Evolutionary conservation across 2,888 invertebrate genomes (phyloP).

Genomic region (Cantharis lateralis): DNA sequence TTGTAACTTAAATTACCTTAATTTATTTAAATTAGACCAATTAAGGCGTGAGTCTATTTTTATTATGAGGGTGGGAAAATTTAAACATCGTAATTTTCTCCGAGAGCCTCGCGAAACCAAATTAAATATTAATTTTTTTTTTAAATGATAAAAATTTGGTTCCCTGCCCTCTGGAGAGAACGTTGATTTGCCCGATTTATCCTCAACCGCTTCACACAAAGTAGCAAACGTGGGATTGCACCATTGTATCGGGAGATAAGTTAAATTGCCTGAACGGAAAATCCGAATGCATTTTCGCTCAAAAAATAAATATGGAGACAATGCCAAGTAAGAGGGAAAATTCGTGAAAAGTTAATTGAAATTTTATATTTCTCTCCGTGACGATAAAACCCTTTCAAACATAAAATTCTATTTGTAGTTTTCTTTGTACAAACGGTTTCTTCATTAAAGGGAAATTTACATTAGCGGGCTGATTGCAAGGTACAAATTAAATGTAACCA

Average conservation of each 20-base stretch:
- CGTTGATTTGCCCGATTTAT: neutral
- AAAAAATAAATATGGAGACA: neutral
- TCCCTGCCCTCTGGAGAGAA: neutral
- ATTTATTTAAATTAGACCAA: neutral
- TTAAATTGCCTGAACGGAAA: neutral
- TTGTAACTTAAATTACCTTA: slow-evolving; percentile 1
- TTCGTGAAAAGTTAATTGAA: neutral
- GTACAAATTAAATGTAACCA: neutral
- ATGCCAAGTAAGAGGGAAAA: neutral
- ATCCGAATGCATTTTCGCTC: neutral
- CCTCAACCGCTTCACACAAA: neutral
- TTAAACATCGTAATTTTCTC: neutral
- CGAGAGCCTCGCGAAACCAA: neutral
- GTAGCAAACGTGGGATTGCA: neutral
- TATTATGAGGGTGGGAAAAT: neutral
- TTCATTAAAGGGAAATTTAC: neutral
- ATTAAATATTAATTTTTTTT: neutral
- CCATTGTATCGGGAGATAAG: neutral
- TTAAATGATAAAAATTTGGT: neutral
- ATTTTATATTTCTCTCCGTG: neutral
- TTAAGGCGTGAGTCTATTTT: neutral
- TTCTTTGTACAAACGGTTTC: neutral
- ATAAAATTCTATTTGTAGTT: neutral
- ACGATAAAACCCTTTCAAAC: neutral
- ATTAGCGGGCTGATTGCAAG: neutral